Evolutionary conservation across 1,140 invertebrate genomes (phyloP).

Genomic region (Holotrichia oblita): DNA sequence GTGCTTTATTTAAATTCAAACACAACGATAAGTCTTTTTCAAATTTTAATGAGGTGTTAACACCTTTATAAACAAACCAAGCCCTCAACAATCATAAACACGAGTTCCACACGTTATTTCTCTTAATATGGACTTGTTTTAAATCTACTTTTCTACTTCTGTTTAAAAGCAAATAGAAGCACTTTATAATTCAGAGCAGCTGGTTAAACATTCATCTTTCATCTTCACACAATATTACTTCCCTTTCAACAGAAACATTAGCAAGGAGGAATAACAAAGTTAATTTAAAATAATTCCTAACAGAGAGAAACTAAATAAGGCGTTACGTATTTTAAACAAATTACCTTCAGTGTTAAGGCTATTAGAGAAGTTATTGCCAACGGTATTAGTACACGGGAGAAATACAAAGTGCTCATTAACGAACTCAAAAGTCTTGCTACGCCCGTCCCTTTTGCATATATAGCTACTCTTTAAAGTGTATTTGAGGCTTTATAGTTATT

Average conservation of each 20-base stretch:
- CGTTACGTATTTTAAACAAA: conserved; percentile 19
- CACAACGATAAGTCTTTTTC: too few relatives aligned
- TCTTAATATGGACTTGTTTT: too few relatives aligned
- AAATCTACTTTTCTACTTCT: too few relatives aligned
- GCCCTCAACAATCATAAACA: too few relatives aligned
- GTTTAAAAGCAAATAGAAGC: too few relatives aligned
- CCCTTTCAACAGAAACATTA: neutral
- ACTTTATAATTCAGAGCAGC: too few relatives aligned
- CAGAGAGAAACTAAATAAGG: neutral
- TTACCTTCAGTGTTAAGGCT: conserved; percentile 9
- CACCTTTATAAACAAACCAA: too few relatives aligned
- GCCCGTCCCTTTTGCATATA: neutral
- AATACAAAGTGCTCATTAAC: conserved; percentile 25
- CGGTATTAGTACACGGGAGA: conserved; percentile 21
- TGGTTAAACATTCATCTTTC: neutral
- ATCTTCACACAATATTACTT: neutral
- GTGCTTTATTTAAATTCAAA: too few relatives aligned
- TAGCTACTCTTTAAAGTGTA: conserved; percentile 17
- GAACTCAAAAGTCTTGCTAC: neutral
- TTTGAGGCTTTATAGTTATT: conserved; percentile 15
- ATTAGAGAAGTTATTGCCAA: conserved; percentile 12
- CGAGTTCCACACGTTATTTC: too few relatives aligned
- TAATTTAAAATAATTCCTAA: conserved; percentile 11
- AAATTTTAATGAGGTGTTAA: too few relatives aligned
- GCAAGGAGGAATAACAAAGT: neutral